A percentile compares a stretch with the other conserved stretches of the same genome.
Conservation (phyloP, 2,113 vertebrate genomes). For the Spea multiplicata region DNA sequence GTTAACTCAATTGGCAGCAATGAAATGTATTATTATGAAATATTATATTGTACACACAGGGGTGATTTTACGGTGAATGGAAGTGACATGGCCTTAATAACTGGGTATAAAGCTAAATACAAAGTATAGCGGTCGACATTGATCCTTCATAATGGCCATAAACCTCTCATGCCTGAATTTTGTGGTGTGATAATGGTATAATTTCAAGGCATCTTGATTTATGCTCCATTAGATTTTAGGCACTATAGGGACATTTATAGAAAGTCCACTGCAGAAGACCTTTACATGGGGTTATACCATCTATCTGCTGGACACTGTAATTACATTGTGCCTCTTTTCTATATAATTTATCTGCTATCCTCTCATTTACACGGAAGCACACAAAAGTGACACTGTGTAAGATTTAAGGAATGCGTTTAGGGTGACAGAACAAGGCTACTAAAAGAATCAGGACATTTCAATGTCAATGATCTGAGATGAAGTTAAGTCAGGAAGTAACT, state of each 20-base stretch:
- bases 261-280: slow-evolving; percentile 52
- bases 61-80: slow-evolving; percentile 46
- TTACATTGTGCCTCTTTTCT: slow-evolving; percentile 66
- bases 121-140: slow-evolving; percentile 1
- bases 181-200: slow-evolving; percentile 44
- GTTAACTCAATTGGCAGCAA: slow-evolving; percentile 53
- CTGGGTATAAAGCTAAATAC: slow-evolving; percentile 39
- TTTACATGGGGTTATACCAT: slow-evolving; percentile 47
- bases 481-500: not conserved
- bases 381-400: slow-evolving; percentile 34
- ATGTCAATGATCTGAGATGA: slow-evolving; percentile 44
- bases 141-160: slow-evolving; percentile 50
- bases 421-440: slow-evolving; percentile 30
- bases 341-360: slow-evolving; percentile 58
- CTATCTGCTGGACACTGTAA: slow-evolving; percentile 56
- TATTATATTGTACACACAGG: slow-evolving; percentile 48
- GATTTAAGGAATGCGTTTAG: slow-evolving; percentile 53
- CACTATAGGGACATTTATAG: slow-evolving; percentile 53
- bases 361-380: slow-evolving; percentile 45
- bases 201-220: slow-evolving; percentile 46
- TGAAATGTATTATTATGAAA: slow-evolving; percentile 53
- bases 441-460: slow-evolving; percentile 48
- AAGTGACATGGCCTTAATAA: slow-evolving; percentile 41
- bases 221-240: slow-evolving; percentile 49
- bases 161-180: slow-evolving; percentile 45